A percentile compares a stretch with the other conserved stretches of the same genome.
Conservation (phyloP, 2,797 vertebrate genomes). For the Ispidina lecontei region DNA sequence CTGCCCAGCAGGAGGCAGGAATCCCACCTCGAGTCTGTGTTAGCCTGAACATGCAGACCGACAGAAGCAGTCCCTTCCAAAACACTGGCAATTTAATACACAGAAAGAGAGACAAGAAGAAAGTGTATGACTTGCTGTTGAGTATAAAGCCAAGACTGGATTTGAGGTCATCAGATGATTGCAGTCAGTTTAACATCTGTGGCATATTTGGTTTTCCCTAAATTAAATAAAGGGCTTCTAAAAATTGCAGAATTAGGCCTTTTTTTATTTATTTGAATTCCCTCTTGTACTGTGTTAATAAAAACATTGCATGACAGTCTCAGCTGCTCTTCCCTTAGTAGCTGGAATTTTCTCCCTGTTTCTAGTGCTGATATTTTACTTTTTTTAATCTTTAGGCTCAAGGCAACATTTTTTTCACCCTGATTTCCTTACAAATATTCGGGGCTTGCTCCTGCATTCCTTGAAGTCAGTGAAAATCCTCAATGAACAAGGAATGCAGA, state of each 20-base stretch:
- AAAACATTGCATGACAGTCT: constrained; percentile 51
- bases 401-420: constrained; percentile 33
- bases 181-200: not conserved
- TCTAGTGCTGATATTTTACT: constrained; percentile 38
- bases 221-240: constrained; percentile 21
- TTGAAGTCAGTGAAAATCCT: constrained; percentile 19
- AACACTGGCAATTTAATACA: not conserved
- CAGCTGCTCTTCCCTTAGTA: not conserved
- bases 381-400: constrained; percentile 12
- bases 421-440: constrained; percentile 45
- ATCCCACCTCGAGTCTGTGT: not conserved
- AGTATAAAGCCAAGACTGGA: not conserved
- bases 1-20: not conserved
- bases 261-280: constrained; percentile 53
- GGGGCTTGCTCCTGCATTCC: constrained; percentile 36
- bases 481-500: constrained; percentile 22
- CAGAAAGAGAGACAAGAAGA: not conserved
- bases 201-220: constrained; percentile 2
- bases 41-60: not conserved
- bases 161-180: not conserved
- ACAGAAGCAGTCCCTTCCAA: not conserved
- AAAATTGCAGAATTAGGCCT: not conserved
- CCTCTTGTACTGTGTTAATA: not conserved
- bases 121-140: not conserved
- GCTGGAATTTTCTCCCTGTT: constrained; percentile 23